Conservation (phyloP, 1,140 invertebrate genomes). For the Dendroctonus valens region DNA sequence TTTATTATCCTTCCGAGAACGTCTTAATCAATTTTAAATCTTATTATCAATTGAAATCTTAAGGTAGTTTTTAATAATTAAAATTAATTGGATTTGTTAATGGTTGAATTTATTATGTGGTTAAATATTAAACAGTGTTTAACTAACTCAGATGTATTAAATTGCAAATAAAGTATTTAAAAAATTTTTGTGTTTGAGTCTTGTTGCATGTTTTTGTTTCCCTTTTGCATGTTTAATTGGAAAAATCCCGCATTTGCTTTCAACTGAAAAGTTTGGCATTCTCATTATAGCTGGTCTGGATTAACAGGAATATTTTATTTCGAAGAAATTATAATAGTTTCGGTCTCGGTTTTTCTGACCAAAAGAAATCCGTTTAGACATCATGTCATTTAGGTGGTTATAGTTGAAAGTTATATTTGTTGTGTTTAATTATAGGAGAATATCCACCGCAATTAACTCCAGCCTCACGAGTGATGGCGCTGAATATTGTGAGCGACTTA, state of each 20-base stretch:
- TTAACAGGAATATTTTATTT: no score
- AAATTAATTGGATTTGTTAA: no score
- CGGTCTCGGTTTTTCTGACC: background rate
- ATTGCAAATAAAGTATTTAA: slow-evolving; percentile 16
- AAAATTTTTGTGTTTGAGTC: slow-evolving; percentile 28
- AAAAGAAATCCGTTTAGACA: no score
- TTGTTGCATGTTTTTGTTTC: slow-evolving; percentile 24
- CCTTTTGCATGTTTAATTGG: background rate
- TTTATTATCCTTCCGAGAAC: no score
- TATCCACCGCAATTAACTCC: slow-evolving; percentile 59
- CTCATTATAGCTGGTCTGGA: background rate
- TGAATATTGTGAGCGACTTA: slow-evolving; percentile 82
- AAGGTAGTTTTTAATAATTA: no score
- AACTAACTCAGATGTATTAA: background rate
- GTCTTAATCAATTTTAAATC: no score
- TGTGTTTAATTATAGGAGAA: slow-evolving; percentile 35
- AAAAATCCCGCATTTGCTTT: background rate
- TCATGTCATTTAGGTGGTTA: no score
- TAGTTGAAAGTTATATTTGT: slow-evolving; percentile 6
- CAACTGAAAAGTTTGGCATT: background rate
- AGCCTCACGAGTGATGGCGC: slow-evolving; percentile 72
- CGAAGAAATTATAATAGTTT: no score
- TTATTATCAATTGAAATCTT: no score
- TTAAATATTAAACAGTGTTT: no score
- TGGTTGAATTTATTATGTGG: no score